A percentile compares a stretch with the other conserved stretches of the same genome.
phyloP scores from a whole-genome alignment of 2,797 vertebrate genomes.

The Enoplosus armatus region DNA sequence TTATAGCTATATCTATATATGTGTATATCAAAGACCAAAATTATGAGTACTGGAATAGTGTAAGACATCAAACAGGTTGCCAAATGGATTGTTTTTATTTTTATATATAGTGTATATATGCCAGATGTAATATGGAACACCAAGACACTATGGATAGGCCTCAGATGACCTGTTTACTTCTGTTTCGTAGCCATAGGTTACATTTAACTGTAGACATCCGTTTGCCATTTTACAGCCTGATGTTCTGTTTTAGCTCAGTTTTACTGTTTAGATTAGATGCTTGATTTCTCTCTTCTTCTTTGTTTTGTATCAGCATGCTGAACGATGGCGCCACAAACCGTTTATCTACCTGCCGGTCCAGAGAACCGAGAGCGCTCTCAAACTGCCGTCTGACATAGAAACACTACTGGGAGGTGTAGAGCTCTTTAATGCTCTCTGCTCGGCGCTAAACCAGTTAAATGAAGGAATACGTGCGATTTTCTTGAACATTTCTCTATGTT shows the following conservation, averaged over 20 bases:
- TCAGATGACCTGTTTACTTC: constrained; percentile 68
- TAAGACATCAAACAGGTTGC: constrained; percentile 71
- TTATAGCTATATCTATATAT: constrained; percentile 75
- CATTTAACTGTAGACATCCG: constrained; percentile 79
- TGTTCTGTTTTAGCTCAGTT: constrained; percentile 78
- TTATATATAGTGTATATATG: constrained; percentile 73
- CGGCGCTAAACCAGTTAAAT: constrained; percentile 1
- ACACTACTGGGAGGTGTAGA: constrained; percentile 61
- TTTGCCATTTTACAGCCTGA: constrained; percentile 60
- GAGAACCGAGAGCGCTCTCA: background rate
- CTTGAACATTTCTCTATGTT: background rate
- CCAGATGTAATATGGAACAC: constrained; percentile 72
- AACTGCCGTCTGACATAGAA: constrained; percentile 8
- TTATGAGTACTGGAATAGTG: constrained; percentile 77
- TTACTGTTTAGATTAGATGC: constrained; percentile 47
- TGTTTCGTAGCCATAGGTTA: constrained; percentile 82
- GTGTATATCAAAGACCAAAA: constrained; percentile 84
- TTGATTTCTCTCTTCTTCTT: constrained; percentile 1
- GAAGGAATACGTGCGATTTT: constrained; percentile 44
- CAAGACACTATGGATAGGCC: constrained; percentile 82
- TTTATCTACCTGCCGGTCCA: constrained; percentile 35
- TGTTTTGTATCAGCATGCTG: constrained; percentile 31
- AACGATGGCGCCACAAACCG: constrained; percentile 17
- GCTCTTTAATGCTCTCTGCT: constrained; percentile 5
- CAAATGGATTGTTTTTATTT: constrained; percentile 72